Conservation (phyloP, 2,113 vertebrate species). For the Mustela lutreola region DNA sequence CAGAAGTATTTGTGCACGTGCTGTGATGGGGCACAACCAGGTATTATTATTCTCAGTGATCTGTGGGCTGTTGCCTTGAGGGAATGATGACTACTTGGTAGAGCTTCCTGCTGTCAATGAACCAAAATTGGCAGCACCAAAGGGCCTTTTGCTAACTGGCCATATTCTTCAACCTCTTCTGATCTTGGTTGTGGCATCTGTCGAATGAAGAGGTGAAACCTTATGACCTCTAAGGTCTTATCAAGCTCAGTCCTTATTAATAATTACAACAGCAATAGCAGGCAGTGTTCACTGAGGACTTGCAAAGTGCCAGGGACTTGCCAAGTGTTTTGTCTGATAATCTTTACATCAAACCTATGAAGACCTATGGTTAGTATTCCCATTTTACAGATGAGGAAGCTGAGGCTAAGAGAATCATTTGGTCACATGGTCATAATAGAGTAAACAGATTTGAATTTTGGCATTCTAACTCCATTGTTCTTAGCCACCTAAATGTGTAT, state of each 20-base stretch:
- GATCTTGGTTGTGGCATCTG: constrained; percentile 10
- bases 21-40: neutral
- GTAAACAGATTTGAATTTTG: constrained; percentile 40
- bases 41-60: neutral
- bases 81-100: neutral
- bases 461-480: constrained; percentile 9
- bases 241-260: neutral
- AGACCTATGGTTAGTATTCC: neutral
- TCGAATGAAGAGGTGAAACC: neutral
- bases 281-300: constrained; percentile 3
- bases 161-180: constrained; percentile 15
- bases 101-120: constrained; percentile 1
- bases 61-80: constrained; percentile 1
- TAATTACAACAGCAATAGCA: neutral
- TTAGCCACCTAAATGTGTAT: neutral
- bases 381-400: constrained; percentile 35
- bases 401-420: constrained; percentile 13
- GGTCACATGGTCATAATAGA: neutral
- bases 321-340: neutral
- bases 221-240: neutral
- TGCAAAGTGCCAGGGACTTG: neutral
- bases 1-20: constrained; percentile 36
- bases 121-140: neutral
- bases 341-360: neutral
- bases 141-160: neutral